phyloP scores from a whole-genome alignment of 2,888 invertebrate genomes.

The Allacma fusca region DNA sequence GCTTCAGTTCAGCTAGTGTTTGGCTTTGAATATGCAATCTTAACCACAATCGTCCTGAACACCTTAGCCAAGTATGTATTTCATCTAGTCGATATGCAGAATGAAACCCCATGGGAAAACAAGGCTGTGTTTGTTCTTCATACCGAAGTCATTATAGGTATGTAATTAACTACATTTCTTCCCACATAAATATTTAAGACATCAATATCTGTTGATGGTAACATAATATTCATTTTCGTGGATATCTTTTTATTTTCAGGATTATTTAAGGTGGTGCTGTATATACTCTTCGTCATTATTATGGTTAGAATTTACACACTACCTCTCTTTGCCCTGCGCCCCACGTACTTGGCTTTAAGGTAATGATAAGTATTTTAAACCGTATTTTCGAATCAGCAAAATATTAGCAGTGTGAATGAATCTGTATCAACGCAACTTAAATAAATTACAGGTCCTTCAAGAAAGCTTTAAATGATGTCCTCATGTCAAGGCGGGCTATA shows the following conservation, averaged over 20 bases:
- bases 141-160: constrained; percentile 93
- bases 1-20: constrained; percentile 98
- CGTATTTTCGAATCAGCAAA: no score
- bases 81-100: constrained; percentile 87
- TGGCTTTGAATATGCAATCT: constrained; percentile 98
- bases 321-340: constrained; percentile 96
- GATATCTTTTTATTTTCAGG: constrained; percentile 64
- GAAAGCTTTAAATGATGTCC: constrained; percentile 96
- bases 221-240: no score
- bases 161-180: no score
- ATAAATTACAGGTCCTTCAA: constrained; percentile 82
- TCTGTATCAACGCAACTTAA: neutral
- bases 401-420: no score
- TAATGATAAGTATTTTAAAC: no score
- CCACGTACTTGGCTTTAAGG: constrained; percentile 99
- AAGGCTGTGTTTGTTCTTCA: constrained; percentile 97
- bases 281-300: constrained; percentile 89
- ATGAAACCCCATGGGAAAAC: constrained; percentile 98
- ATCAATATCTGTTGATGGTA: no score
- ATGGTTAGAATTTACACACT: constrained; percentile 98
- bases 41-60: constrained; percentile 90
- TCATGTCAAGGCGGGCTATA: constrained; percentile 94
- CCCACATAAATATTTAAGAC: no score
- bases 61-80: constrained; percentile 90
- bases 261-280: constrained; percentile 76